These are phyloP conservation scores for Phallusia fumigata DNA, from an alignment of 23 tunicate species.

Conservation along the genomic window DNA sequence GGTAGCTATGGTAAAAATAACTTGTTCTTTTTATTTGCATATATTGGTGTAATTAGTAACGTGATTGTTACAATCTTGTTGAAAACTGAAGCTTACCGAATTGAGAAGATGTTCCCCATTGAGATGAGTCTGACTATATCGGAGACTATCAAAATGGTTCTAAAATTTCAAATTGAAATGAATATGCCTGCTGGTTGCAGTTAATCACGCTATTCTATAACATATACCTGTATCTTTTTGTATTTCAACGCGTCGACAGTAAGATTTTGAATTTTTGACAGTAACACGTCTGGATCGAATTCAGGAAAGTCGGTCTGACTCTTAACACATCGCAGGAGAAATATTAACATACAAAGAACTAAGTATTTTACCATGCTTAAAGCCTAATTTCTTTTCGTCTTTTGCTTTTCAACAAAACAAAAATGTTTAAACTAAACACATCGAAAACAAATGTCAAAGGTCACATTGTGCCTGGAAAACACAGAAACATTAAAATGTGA, in stretches of 20 bases:
- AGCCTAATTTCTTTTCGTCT: too few relatives aligned
- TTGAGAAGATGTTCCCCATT: background rate
- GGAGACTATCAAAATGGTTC: background rate
- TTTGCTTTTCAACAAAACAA: too few relatives aligned
- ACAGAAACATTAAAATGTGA: too few relatives aligned
- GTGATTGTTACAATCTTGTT: too few relatives aligned
- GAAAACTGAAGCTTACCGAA: background rate
- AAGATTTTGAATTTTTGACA: background rate
- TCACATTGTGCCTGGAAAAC: too few relatives aligned
- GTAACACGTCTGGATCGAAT: background rate
- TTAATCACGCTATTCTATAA: background rate
- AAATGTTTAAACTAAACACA: too few relatives aligned
- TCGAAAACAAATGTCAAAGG: too few relatives aligned
- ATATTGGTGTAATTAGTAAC: too few relatives aligned
- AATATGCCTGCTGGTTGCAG: background rate
- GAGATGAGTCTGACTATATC: background rate
- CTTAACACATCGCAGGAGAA: background rate
- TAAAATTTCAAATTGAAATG: background rate
- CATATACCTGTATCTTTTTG: background rate
- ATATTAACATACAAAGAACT: too few relatives aligned
- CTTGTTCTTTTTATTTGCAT: too few relatives aligned
- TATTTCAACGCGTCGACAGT: background rate
- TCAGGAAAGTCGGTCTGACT: background rate
- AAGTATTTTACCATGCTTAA: too few relatives aligned
- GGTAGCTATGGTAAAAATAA: too few relatives aligned